Conservation (phyloP, 2,888 invertebrate genomes). For the Lagria hirta region DNA sequence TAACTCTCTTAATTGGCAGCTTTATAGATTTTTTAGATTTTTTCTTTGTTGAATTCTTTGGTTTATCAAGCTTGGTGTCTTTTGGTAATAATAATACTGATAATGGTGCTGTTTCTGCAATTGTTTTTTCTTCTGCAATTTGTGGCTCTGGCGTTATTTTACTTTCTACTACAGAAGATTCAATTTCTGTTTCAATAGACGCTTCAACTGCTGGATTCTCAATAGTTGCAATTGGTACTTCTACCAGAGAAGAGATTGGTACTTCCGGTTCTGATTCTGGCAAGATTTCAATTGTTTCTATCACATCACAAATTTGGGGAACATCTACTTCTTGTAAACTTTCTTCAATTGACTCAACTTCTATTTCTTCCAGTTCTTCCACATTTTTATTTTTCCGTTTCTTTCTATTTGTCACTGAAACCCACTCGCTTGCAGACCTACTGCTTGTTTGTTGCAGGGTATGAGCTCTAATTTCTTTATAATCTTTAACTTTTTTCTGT, state of each 20-base stretch:
- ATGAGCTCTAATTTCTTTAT: constrained; percentile 3
- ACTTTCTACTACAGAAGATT: constrained; percentile 21
- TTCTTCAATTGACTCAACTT: constrained; percentile 22
- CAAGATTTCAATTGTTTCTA: too few species aligned
- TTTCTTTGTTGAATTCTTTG: constrained; percentile 16
- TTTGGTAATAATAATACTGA: constrained; percentile 19
- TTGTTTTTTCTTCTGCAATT: neutral
- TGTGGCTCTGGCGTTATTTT: neutral
- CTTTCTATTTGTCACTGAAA: constrained; percentile 50
- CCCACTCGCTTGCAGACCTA: constrained; percentile 45
- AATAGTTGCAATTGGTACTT: constrained; percentile 31
- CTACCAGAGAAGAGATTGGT: constrained; percentile 37
- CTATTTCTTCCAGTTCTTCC: constrained; percentile 35
- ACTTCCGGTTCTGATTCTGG: constrained; percentile 1
- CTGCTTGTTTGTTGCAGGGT: constrained; percentile 3
- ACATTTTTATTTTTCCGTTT: constrained; percentile 47
- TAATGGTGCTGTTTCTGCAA: neutral
- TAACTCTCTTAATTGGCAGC: constrained; percentile 37
- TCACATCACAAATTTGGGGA: too few species aligned
- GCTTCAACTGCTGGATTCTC: constrained; percentile 16
- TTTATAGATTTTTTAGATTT: constrained; percentile 19
- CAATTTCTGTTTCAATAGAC: constrained; percentile 3
- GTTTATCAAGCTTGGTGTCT: constrained; percentile 1
- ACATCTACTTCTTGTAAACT: too few species aligned
- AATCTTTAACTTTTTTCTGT: constrained; percentile 12